phyloP scores from a whole-genome alignment of 1,140 invertebrate genomes.

The Triops longicaudatus region DNA sequence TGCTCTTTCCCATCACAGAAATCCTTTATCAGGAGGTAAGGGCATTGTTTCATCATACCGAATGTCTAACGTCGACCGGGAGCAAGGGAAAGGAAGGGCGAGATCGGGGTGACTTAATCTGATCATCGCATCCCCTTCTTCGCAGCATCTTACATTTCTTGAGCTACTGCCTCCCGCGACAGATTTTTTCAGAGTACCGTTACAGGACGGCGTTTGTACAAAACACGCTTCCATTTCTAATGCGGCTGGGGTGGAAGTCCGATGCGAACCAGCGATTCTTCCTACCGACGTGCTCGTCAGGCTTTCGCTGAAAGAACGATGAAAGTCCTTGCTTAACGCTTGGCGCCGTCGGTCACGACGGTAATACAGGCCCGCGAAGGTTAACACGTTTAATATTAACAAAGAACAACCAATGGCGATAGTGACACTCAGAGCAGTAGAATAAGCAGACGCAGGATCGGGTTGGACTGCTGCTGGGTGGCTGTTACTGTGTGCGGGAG shows the following conservation, averaged over 20 bases:
- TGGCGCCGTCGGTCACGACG: slow-evolving; percentile 57
- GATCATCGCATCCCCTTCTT: not conserved
- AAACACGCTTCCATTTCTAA: slow-evolving; percentile 12
- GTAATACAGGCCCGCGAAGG: slow-evolving; percentile 90
- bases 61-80: slow-evolving; percentile 18
- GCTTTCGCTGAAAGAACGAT: slow-evolving; percentile 23
- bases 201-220: not conserved
- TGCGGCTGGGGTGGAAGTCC: not conserved
- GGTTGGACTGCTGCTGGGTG: slow-evolving; percentile 53
- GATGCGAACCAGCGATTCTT: not conserved
- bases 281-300: slow-evolving; percentile 1
- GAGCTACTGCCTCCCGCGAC: not conserved
- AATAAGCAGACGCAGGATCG: slow-evolving; percentile 60
- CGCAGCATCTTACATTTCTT: not conserved
- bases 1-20: slow-evolving; percentile 17
- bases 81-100: not conserved
- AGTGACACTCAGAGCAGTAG: slow-evolving; percentile 80
- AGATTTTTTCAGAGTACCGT: not conserved
- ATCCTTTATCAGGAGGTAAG: slow-evolving; percentile 25
- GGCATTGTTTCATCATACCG: slow-evolving; percentile 25
- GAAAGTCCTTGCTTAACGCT: slow-evolving; percentile 10
- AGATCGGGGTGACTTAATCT: not conserved
- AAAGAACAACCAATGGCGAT: slow-evolving; percentile 85
- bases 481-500: not conserved
- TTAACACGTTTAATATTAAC: slow-evolving; percentile 80